A percentile compares a stretch with the other conserved stretches of the same genome.
These are phyloP conservation scores for Rhogogaster chlorosoma DNA, from an alignment of 2,888 invertebrate species.

Conservation along the genomic window DNA sequence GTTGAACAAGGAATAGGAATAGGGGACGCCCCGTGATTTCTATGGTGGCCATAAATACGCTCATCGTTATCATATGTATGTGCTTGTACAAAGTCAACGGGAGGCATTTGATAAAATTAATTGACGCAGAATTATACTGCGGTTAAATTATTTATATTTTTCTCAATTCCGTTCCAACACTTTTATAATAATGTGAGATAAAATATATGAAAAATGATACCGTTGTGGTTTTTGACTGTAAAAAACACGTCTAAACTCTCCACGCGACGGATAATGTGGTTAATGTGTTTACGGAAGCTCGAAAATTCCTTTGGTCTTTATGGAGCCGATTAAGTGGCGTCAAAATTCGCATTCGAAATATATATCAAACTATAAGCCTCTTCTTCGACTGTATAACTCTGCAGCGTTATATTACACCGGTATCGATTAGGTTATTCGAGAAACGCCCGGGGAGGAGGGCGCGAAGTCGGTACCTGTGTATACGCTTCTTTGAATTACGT, in stretches of 20 bases:
- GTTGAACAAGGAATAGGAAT: neutral
- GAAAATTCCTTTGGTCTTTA: neutral
- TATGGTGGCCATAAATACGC: neutral
- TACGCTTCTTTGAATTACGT: neutral
- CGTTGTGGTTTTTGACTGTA: neutral
- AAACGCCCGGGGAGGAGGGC: neutral
- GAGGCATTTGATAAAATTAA: neutral
- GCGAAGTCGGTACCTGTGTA: neutral
- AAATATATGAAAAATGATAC: neutral
- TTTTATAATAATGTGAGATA: neutral
- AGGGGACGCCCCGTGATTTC: slow-evolving; percentile 36
- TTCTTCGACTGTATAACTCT: neutral
- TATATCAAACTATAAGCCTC: neutral
- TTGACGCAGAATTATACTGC: neutral
- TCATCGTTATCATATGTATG: neutral
- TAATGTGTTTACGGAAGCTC: slow-evolving; percentile 7
- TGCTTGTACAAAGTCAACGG: neutral
- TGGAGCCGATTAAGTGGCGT: neutral
- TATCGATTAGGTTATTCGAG: slow-evolving; percentile 35
- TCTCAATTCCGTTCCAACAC: neutral
- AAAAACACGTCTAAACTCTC: neutral
- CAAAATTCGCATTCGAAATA: neutral
- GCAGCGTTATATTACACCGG: neutral
- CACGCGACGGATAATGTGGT: neutral
- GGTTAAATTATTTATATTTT: neutral